These are phyloP conservation scores for Sarcophilus harrisii DNA, from an alignment of 2,797 vertebrate genomes.

Conservation along the genomic window DNA sequence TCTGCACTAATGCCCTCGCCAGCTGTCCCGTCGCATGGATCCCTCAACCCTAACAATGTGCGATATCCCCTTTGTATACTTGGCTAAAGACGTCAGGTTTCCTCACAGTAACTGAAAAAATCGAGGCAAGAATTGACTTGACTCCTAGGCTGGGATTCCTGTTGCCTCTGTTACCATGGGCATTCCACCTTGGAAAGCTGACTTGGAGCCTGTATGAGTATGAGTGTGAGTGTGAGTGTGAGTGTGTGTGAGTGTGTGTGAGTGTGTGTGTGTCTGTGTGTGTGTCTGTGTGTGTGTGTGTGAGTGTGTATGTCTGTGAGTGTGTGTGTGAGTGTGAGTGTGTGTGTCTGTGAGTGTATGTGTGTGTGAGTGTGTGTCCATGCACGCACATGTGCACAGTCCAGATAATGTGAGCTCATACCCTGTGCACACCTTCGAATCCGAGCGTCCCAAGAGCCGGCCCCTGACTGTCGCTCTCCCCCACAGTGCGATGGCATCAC, in stretches of 20 bases:
- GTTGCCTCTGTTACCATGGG: neutral
- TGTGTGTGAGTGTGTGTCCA: neutral
- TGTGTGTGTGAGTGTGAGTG: too few species aligned
- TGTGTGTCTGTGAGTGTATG: neutral
- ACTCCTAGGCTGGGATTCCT: neutral
- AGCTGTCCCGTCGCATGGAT: neutral
- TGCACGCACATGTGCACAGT: neutral
- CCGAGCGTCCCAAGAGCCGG: neutral
- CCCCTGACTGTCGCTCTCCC: neutral
- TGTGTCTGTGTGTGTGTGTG: too few species aligned
- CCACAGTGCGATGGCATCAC: slow-evolving; percentile 92
- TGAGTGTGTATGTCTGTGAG: too few species aligned
- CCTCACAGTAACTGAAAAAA: neutral
- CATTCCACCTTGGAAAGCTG: neutral
- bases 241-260: neutral
- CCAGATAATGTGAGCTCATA: neutral
- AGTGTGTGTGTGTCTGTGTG: neutral
- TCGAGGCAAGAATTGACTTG: neutral
- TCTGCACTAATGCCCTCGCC: too few species aligned
- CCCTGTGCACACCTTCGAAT: neutral
- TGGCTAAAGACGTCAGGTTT: too few species aligned
- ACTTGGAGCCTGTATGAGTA: neutral
- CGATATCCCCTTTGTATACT: too few species aligned
- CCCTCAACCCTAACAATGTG: too few species aligned
- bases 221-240: too few species aligned